Percentiles rank a stretch among this genome's conserved stretches.
Conservation (phyloP, 1,140 invertebrate genomes). For the Nephotettix cincticeps region DNA sequence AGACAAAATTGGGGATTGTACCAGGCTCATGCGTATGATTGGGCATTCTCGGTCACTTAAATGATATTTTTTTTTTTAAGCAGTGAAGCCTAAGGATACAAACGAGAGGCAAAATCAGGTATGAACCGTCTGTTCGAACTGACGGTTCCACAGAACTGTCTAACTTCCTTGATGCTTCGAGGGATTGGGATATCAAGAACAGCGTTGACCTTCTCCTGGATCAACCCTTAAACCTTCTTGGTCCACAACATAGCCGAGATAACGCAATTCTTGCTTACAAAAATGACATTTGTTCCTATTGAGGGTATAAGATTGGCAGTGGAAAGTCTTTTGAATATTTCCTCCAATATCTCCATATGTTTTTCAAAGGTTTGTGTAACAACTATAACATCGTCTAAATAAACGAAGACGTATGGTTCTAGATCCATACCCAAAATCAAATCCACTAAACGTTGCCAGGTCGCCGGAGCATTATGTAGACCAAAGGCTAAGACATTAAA, state of each 20-base stretch:
- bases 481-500: background rate
- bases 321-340: background rate
- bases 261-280: background rate
- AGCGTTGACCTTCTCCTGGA: background rate
- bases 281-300: background rate
- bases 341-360: conserved; percentile 43
- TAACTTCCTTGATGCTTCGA: background rate
- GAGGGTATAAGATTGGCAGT: background rate
- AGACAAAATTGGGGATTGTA: background rate
- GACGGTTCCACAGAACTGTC: background rate
- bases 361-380: conserved; percentile 44
- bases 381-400: conserved; percentile 49
- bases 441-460: conserved; percentile 19
- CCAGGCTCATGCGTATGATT: conserved; percentile 28
- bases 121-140: conserved; percentile 26
- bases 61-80: background rate
- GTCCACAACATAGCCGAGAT: background rate
- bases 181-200: background rate
- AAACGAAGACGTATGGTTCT: conserved; percentile 40
- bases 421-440: conserved; percentile 33
- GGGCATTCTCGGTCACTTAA: background rate
- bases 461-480: background rate
- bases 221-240: background rate
- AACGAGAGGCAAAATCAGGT: background rate
- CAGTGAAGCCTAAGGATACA: background rate